phyloP scores from a whole-genome alignment of 2,113 vertebrate genomes.

The Microcebus tavaratra region DNA sequence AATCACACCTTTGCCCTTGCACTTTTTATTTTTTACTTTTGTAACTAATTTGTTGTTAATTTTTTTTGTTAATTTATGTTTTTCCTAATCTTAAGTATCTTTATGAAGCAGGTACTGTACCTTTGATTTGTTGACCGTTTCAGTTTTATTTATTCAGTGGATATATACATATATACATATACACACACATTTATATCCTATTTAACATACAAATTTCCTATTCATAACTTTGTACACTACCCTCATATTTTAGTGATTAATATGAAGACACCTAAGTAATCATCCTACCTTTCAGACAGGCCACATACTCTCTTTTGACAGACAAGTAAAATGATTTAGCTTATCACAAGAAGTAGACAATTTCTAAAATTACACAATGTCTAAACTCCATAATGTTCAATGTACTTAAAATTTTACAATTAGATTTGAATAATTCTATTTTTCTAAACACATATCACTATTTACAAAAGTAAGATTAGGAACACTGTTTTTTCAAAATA shows the following conservation, averaged over 20 bases:
- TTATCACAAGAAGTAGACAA: neutral
- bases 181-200: neutral
- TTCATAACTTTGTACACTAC: neutral
- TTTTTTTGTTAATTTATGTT: conserved; percentile 40
- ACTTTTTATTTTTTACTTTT: conserved; percentile 52
- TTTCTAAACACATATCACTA: conserved; percentile 72
- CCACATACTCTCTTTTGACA: conserved; percentile 20
- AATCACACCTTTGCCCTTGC: conserved; percentile 51
- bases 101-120: conserved; percentile 14
- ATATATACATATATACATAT: neutral
- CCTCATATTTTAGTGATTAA: conserved; percentile 9
- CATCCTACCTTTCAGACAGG: neutral
- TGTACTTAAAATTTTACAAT: conserved; percentile 45
- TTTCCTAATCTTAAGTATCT: conserved; percentile 52
- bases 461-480: conserved; percentile 50
- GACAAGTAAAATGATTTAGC: neutral
- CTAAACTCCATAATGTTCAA: conserved; percentile 17
- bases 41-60: conserved; percentile 44
- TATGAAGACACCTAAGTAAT: neutral
- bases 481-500: conserved; percentile 55
- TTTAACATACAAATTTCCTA: neutral
- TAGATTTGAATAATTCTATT: conserved; percentile 49
- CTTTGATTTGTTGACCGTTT: conserved; percentile 45
- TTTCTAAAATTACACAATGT: neutral
- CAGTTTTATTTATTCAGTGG: conserved; percentile 51